These are phyloP conservation scores for Heteropelma amictum DNA, from an alignment of 2,888 invertebrate species.

Conservation along the genomic window DNA sequence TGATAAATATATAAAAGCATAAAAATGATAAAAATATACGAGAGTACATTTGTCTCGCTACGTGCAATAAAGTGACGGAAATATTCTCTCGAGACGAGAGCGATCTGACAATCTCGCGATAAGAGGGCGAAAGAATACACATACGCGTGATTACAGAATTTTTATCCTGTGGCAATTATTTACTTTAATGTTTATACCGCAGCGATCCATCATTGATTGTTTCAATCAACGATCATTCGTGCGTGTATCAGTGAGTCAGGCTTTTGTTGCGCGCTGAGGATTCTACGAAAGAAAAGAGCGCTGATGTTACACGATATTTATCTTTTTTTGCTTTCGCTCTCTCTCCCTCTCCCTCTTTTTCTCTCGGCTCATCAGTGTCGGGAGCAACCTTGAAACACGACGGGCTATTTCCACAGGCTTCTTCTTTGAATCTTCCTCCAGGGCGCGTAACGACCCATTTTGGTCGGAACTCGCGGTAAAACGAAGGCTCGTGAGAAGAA, in stretches of 20 bases:
- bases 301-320: background rate
- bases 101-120: background rate
- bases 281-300: background rate
- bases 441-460: background rate
- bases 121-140: background rate
- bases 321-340: background rate
- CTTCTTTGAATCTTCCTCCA: background rate
- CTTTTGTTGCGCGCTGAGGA: background rate
- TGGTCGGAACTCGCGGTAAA: background rate
- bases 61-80: slow-evolving; percentile 5
- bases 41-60: background rate
- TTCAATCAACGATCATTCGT: slow-evolving; percentile 2
- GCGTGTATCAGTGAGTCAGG: background rate
- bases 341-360: background rate
- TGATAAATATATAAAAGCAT: too few relatives aligned
- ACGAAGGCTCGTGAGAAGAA: too few relatives aligned
- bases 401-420: background rate
- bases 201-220: slow-evolving; percentile 1
- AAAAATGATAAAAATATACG: too few relatives aligned
- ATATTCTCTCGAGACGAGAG: background rate
- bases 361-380: background rate
- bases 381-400: slow-evolving; percentile 8
- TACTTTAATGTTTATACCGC: too few relatives aligned
- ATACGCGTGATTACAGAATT: background rate
- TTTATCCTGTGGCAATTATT: too few relatives aligned